phyloP scores from a whole-genome alignment of 1,140 invertebrate species.

The fruit fly (Drosophila melanogaster) region DNA sequence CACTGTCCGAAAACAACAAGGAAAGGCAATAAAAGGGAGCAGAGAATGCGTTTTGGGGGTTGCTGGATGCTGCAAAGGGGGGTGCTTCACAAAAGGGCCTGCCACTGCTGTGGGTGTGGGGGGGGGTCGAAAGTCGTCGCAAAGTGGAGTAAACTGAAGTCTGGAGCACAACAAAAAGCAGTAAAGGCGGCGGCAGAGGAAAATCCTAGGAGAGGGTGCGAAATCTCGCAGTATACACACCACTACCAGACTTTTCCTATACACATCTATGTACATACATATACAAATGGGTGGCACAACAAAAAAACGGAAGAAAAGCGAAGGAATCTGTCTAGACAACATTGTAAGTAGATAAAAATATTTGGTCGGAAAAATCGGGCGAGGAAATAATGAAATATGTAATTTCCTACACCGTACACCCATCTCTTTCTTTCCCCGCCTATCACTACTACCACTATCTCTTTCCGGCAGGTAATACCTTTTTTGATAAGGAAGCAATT shows the following conservation, averaged over 20 bases:
- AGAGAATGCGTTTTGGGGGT: constrained; percentile 74
- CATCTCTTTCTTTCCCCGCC: not conserved
- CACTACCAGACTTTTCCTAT: constrained; percentile 14
- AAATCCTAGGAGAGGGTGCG: constrained; percentile 47
- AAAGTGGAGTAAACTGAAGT: constrained; percentile 43
- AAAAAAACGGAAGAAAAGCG: constrained; percentile 7
- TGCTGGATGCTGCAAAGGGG: constrained; percentile 53
- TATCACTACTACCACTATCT: constrained; percentile 6
- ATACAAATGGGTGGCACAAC: not conserved
- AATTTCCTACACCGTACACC: constrained; percentile 18
- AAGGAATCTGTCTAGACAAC: constrained; percentile 64
- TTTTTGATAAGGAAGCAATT: constrained; percentile 52
- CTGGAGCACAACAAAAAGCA: constrained; percentile 71
- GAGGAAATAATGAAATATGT: constrained; percentile 45
- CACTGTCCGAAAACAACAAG: constrained; percentile 12
- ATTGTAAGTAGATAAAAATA: constrained; percentile 73
- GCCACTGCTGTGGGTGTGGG: constrained; percentile 4
- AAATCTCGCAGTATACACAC: constrained; percentile 43
- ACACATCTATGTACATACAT: not conserved
- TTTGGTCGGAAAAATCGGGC: constrained; percentile 21
- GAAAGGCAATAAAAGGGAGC: constrained; percentile 48
- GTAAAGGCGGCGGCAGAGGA: constrained; percentile 48
- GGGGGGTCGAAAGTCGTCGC: constrained; percentile 45
- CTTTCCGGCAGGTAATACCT: constrained; percentile 15
- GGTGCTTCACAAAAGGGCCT: not conserved